Base-by-base conservation (phyloP, 2,113 vertebrate species). In the Neomonachus schauinslandi region DNA sequence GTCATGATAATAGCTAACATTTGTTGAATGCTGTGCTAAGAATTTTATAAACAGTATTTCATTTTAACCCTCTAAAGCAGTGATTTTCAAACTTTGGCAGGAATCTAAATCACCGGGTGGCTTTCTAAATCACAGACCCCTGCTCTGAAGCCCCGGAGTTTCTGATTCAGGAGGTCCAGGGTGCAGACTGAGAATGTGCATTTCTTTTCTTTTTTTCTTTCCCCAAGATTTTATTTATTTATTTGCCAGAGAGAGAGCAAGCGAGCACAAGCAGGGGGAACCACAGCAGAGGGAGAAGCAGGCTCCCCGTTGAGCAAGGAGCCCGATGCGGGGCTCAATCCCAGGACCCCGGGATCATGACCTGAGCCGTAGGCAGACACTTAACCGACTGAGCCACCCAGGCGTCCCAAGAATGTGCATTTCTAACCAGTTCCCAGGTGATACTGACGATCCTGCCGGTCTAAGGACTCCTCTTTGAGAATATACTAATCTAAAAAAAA, bases 31-130 rank as follows among this genome's bases (percentile, higher is more conserved):
- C 46, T 36, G 28, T 69, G 82, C 72, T 21, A 21, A 94, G 89
- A 96, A 69, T 89, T 93, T 72, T 67, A 65, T 74, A 93, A 85
- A 57, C 33, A 61, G 69, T 80, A 39, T 95, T 97, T 84, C 57
- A 51, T 61, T 7, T 42, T 39, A 83, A 51, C 63, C 31, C 91
- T 93, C 93, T 72, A 67, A 21, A 46, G 72, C 51, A 16, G 14
- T 10, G 22, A 3, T 95, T 79, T 63, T n/a, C 53, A 36, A 59
- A 81, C 18, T 74, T 89, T 4, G 46, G 19, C 19, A 2, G n/a
- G 69, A 74, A 10, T 49, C 59, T 36, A 31, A 67, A 89, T 26
- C 61, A 9, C 24, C 11, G 36, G 83, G 31, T 31, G 42, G 33
- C 81, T 80, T 79, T 87, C 74, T 33, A 90, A 81, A 36, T n/a